These are phyloP conservation scores for Strix aluco DNA, from an alignment of 2,113 vertebrate species.

Conservation along the genomic window DNA sequence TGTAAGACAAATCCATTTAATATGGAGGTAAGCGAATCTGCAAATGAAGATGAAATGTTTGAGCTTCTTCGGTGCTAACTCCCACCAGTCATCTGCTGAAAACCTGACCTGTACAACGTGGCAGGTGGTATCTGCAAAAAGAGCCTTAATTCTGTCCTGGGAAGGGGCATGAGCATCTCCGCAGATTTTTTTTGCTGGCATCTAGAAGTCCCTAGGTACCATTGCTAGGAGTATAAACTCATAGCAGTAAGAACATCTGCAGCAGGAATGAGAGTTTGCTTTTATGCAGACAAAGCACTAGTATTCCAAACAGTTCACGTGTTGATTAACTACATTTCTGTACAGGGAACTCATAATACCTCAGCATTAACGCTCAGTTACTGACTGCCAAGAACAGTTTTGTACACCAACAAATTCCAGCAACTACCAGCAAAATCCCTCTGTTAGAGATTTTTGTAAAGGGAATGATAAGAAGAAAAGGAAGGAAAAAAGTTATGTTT, in stretches of 20 bases:
- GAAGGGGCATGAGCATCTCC: neutral
- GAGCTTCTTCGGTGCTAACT: neutral
- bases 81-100: neutral
- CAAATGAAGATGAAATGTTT: neutral
- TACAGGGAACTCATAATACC: neutral
- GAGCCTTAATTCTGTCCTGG: neutral
- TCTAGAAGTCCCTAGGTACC: neutral
- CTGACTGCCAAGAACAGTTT: neutral
- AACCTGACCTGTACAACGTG: neutral
- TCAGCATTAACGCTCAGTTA: neutral
- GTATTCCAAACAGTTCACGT: neutral
- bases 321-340: neutral
- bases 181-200: neutral
- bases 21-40: neutral
- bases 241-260: neutral
- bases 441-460: neutral
- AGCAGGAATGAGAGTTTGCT: neutral
- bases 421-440: neutral
- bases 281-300: fast-evolving
- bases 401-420: neutral
- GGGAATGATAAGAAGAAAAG: neutral
- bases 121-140: neutral
- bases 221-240: neutral
- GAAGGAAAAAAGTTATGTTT: neutral
- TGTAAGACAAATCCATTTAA: neutral